Base-by-base conservation (phyloP, 2,888 invertebrate species). In the Linnaemya vulpina region DNA sequence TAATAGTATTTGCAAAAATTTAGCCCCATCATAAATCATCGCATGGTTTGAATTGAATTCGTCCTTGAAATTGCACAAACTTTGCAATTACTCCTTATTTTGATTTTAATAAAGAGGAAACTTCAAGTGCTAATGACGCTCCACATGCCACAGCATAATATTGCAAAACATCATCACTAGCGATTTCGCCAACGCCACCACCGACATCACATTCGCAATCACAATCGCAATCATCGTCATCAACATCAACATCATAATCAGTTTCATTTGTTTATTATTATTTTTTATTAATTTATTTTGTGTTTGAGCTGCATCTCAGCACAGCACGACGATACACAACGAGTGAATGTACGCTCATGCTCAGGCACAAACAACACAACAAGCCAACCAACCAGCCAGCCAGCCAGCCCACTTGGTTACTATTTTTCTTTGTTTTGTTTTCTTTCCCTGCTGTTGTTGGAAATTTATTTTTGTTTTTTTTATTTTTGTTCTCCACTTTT, bases 121-220 rank as follows among this genome's bases (percentile, higher is more conserved):
- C n/a, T 40, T 30, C 60, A 74, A 74, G 38, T 74, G 43, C 74
- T 80, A 74, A 74, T 74, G 80, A 80, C 20, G 51, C 67, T 30
- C 30, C 67, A 60, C 40, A 80, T 68, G 60, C 74, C 74, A 60
- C 67, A 74, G 60, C 74, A 80, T 2, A 73, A 51, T 80, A 71
- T 67, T 60, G 51, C n/a, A 8, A 67, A 67, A 60, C 67, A 74
- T 67, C 74, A 60, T 60, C 30, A 80, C 70, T 30, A 70, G 0
- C 51, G 38, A 25, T 15, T 20, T 43, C 22, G 15, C 13, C 51
- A 22, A 7, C 49, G 49, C 2, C 75, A 43, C 15, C 58, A 49
- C 25, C 75, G 22, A n/a, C 60, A 11, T 62, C 68, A 51, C 22
- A 11, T 63, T 17, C 30, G 30, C 30, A n/a, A 11, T 62, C 68